Base-by-base conservation (phyloP, 2,888 invertebrate genomes). In the Drosophila limbata region DNA sequence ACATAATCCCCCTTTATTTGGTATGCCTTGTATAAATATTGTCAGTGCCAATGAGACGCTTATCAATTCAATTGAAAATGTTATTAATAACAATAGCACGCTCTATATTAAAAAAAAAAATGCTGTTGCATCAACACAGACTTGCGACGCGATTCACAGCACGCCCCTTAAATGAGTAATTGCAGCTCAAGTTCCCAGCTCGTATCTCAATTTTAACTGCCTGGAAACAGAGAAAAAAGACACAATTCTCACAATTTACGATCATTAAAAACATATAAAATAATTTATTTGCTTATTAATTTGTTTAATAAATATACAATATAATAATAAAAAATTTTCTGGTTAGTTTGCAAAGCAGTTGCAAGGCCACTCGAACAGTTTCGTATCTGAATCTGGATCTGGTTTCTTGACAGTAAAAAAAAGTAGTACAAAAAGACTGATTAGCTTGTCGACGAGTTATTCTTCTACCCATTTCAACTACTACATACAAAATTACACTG, bases 271-370 rank as follows among this genome's bases (percentile, higher is more conserved):
- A 86, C 85, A 89, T 89, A 78, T 69, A 74, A 85, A 84, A 89
- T 88, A 84, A 87, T 86, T 86, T 86, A 89, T 88, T 88, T 77
- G 80, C 88, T 86, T 86, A 89, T 86, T 86, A 89, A 89, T 89
- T 89, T 80, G 82, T 89, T 89, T 86, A 86, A 86, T 89, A 89
- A 86, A 86, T 86, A 86, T 82, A 86, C 88, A 86, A 82, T 87
- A 79, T 85, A 71, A 79, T 85, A 71, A 77, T 28, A 28, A 79
- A 80, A 80, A 84, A 57, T 69, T 79, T 72, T 17, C 79, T 68
- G 73, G 88, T 85, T 89, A 88, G 89, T 87, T 31, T 63, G 56
- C 67, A 66, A 66, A 35, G 59, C 65, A 45, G 35, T 73, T 61
- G 48, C 69, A 77, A 77, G 74, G 79, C 74, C 65, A 65, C 74